Conservation (phyloP, 2,888 invertebrate species). For the Ashinkailepas kermadecensis region DNA sequence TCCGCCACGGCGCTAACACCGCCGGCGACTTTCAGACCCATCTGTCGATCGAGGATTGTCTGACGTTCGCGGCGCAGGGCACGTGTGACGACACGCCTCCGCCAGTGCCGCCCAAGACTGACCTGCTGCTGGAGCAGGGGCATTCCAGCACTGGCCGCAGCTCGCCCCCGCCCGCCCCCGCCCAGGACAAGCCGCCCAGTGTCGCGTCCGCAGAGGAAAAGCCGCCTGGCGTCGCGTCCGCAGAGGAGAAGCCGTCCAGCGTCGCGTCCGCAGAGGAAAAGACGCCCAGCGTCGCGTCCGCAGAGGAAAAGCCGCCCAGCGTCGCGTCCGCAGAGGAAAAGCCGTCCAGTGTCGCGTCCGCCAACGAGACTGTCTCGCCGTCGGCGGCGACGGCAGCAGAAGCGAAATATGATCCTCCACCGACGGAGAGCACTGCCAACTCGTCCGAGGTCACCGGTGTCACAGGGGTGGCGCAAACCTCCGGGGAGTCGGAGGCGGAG, state of each 20-base stretch:
- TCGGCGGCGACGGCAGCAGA: too few relatives aligned
- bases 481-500: neutral
- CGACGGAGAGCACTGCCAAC: too few relatives aligned
- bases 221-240: neutral
- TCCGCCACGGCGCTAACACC: too few relatives aligned
- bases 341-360: too few relatives aligned
- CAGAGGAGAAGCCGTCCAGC: neutral
- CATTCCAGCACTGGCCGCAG: neutral
- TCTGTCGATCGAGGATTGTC: neutral
- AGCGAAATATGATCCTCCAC: too few relatives aligned
- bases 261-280: neutral
- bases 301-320: neutral
- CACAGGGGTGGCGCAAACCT: neutral
- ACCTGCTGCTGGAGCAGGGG: constrained; percentile 9
- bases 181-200: neutral
- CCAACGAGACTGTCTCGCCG: too few relatives aligned
- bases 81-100: neutral
- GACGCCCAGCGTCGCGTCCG: neutral
- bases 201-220: constrained; percentile 11
- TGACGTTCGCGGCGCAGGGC: neutral
- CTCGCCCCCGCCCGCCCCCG: neutral
- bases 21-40: neutral
- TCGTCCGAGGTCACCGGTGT: too few relatives aligned
- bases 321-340: neutral
- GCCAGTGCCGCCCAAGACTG: neutral